Evolutionary conservation across 2,797 vertebrate species (phyloP), one percentile per base, ranked within the genome.

Genomic region (Fundulus diaphanus): DNA sequence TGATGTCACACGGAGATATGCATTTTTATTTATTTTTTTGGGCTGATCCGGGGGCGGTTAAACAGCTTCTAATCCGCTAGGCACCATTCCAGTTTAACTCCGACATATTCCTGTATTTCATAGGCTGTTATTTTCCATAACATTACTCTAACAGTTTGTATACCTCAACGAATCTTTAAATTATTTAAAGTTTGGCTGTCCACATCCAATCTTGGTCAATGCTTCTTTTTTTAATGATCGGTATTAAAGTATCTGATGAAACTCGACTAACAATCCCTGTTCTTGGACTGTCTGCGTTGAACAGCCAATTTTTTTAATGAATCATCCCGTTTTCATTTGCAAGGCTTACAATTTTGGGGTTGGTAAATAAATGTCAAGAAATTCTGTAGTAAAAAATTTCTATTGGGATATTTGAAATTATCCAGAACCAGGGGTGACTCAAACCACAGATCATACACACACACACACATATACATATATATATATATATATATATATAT

Each of bases 1-100:
- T 66, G 12, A 42, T 42, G 24, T 16, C 56, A 40, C 52, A 74
- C 1, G 12, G 20, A 72, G 49, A n/a, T 0, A 7, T 56, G 37
- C 24, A 8, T 56, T 44, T 44, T 44, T n/a, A n/a, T n/a, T n/a
- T 37, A 22, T 54, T 76, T 37, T 51, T 37, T 63, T 67, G 29
- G 52, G 46, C 24, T 51, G 29, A 24, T 48, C 68, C 70, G 68
- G 76, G 77, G 78, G 82, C 75, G 79, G 88, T 85, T 69, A 78
- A 82, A 74, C 57, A 51, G 68, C 79, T 52, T 40, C 13, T 44
- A 16, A 31, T 31, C 16, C 66, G 22, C 2, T 68, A 59, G 57
- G 29, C 20, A 29, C 16, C 1, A 20, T 59, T 33, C 6, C 31
- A 59, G 33, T 33, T 33, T 22, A 29, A 29, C 11, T 54, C 24